Base-by-base conservation (phyloP, 1,140 invertebrate species). In the Phthorimaea operculella region DNA sequence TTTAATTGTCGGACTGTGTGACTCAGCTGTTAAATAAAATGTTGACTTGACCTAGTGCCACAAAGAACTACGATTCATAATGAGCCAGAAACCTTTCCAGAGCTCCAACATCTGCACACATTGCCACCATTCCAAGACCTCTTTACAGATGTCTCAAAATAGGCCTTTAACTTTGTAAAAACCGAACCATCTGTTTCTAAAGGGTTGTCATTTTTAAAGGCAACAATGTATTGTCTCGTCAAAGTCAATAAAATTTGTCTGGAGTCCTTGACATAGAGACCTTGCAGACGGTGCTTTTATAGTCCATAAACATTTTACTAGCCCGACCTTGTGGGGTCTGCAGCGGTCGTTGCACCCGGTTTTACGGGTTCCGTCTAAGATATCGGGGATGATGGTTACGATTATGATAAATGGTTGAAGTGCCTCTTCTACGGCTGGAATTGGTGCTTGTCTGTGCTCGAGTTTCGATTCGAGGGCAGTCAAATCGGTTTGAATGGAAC, bases 261-360 rank as follows among this genome's bases (percentile, higher is more conserved):
- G 54, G 70, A 75, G 79, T 72, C 79, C 82, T 83, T 85, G 82
- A 83, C 82, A 84, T 57, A 82, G 66, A 82, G 79, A 80, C 78
- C 78, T 64, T 77, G 73, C 73, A 79, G 76, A 77, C 77, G 79
- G 59, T 68, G 77, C 70, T 72, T 85, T 85, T 85, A 85, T 85
- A 82, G 79, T 66, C 79, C 76, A 85, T 85, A 85, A 83, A 85
- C 78, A 82, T 83, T 85, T 83, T 83, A 84, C 79, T 83, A 83
- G 74, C 79, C 55, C 79, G 76, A 76, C 79, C 81, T 83, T 83
- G 81, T 55, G 64, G 74, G 76, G 78, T 76, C 79, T 78, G 71
- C 79, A 78, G 79, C 76, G 81, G 79, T 81, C 77, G 76, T 74
- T 84, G 81, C 78, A 84, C 81, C 67, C 64, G 64, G 62, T 34